phyloP scores from a whole-genome alignment of 2,888 invertebrate genomes.

The Pollenia labialis region DNA sequence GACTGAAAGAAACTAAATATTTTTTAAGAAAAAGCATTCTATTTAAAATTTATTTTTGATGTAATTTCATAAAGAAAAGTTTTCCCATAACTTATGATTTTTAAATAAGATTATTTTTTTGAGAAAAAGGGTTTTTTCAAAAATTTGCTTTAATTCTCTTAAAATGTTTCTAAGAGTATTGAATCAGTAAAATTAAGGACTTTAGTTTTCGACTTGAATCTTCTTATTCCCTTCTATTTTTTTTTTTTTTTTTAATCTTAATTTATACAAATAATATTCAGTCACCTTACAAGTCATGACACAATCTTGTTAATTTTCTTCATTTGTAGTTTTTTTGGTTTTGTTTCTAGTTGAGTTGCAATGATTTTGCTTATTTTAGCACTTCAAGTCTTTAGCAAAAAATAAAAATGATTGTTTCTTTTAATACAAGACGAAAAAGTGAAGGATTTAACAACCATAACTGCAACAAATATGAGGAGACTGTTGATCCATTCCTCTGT shows the following conservation, averaged over 20 bases:
- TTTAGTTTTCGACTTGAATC: background rate
- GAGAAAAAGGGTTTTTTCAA: too few species aligned
- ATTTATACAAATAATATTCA: conserved; percentile 58
- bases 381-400: conserved; percentile 37
- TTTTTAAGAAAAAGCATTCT: too few species aligned
- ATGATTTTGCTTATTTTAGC: conserved; percentile 45
- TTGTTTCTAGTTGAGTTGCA: background rate
- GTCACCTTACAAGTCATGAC: conserved; percentile 65
- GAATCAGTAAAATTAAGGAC: too few species aligned
- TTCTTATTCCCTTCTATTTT: background rate
- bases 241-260: conserved; percentile 10
- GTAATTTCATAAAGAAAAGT: too few species aligned
- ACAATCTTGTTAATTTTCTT: conserved; percentile 57
- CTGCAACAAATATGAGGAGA: conserved; percentile 41
- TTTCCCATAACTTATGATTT: too few species aligned
- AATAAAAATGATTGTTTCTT: background rate
- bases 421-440: conserved; percentile 29
- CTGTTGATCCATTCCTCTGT: conserved; percentile 30
- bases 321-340: conserved; percentile 18
- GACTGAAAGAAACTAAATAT: too few species aligned
- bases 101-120: too few species aligned
- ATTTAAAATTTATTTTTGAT: too few species aligned
- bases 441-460: conserved; percentile 59
- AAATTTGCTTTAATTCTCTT: too few species aligned
- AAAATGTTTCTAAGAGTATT: too few species aligned